Conservation (phyloP, 1,140 invertebrate genomes). For the Tetragonula clypearis region DNA sequence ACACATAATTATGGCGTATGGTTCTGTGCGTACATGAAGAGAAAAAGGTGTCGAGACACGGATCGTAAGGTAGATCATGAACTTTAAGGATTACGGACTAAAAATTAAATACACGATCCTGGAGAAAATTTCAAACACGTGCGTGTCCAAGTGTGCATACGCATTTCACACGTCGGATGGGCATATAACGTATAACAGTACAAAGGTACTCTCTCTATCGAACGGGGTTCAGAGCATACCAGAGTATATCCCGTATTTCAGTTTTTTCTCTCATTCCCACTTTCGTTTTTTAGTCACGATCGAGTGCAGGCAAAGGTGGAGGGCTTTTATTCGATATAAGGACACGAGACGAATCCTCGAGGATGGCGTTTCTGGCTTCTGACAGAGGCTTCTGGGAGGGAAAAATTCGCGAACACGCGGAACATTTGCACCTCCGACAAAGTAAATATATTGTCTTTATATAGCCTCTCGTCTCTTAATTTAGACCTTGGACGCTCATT, state of each 20-base stretch:
- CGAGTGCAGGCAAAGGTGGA: slow-evolving; percentile 60
- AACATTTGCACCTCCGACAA: slow-evolving; percentile 22
- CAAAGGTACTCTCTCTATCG: neutral
- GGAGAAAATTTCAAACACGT: slow-evolving; percentile 34
- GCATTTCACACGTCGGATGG: slow-evolving; percentile 45
- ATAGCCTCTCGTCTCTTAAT: neutral
- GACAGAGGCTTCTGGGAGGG: slow-evolving; percentile 61
- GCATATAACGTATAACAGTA: slow-evolving; percentile 18
- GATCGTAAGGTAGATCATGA: slow-evolving; percentile 44
- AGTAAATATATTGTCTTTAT: slow-evolving; percentile 1
- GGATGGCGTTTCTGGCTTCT: slow-evolving; percentile 73
- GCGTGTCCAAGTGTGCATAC: slow-evolving; percentile 43
- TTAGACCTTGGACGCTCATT: neutral
- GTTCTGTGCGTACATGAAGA: slow-evolving; percentile 6
- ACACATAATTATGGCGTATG: slow-evolving; percentile 57
- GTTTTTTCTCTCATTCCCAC: slow-evolving; percentile 6
- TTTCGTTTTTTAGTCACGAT: slow-evolving; percentile 48
- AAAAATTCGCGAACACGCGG: slow-evolving; percentile 44
- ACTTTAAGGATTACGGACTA: slow-evolving; percentile 20
- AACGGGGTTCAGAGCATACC: neutral
- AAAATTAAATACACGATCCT: slow-evolving; percentile 43
- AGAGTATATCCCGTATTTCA: neutral
- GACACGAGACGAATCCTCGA: slow-evolving; percentile 56
- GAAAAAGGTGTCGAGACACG: slow-evolving; percentile 39
- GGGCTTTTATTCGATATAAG: slow-evolving; percentile 17